These are phyloP conservation scores for Odontesthes bonariensis DNA, from an alignment of 2,113 vertebrate species.

Conservation along the genomic window DNA sequence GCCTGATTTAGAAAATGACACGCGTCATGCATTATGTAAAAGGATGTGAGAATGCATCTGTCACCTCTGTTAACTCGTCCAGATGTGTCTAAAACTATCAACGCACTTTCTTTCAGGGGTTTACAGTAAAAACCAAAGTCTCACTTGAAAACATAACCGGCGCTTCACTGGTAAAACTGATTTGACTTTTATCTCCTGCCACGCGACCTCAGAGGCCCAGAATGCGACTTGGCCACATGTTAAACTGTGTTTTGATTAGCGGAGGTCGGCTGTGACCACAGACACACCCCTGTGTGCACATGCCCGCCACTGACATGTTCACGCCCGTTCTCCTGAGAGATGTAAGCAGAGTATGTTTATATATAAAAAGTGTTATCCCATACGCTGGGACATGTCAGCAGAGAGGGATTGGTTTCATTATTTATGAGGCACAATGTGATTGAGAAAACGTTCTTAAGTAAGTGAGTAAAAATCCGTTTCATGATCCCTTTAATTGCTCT, in stretches of 20 bases:
- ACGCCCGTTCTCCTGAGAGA: slow-evolving; percentile 39
- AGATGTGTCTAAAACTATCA: not conserved
- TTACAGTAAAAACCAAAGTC: not conserved
- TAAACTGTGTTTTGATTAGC: slow-evolving; percentile 41
- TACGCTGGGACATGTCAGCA: not conserved
- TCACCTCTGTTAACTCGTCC: not conserved
- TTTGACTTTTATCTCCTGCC: slow-evolving; percentile 17
- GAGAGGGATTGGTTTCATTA: no score
- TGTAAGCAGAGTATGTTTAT: not conserved
- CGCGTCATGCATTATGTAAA: not conserved
- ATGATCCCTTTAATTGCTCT: not conserved
- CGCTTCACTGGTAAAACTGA: not conserved
- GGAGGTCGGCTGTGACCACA: slow-evolving; percentile 33
- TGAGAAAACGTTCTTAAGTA: no score
- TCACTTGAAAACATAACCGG: not conserved
- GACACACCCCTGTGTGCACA: slow-evolving; percentile 32
- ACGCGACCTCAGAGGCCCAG: slow-evolving; percentile 21
- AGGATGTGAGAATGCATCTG: not conserved
- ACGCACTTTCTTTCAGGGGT: not conserved
- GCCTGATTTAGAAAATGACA: not conserved
- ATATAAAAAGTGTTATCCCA: not conserved
- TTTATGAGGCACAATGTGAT: no score
- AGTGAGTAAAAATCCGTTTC: not conserved
- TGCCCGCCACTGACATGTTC: slow-evolving; percentile 25
- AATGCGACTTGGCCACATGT: slow-evolving; percentile 15